A percentile compares a stretch with the other conserved stretches of the same genome.
Evolutionary conservation across 2,888 invertebrate species (phyloP).

Genomic region (Brachylomia viminalis): DNA sequence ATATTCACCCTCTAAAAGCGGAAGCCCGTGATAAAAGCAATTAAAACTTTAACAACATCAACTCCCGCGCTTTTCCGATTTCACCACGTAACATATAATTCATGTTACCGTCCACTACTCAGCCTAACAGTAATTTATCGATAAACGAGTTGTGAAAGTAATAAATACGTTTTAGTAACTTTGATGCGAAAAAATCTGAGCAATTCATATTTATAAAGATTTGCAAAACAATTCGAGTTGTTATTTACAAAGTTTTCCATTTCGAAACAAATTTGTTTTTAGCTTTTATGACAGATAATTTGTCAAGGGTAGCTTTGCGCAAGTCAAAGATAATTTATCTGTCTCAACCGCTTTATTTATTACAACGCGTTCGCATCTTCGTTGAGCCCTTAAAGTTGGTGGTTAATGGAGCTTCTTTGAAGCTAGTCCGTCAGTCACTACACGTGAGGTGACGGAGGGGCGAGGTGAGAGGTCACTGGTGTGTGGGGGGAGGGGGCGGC

Average conservation of each 20-base stretch:
- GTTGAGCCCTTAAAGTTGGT: constrained; percentile 87
- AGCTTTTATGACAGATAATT: constrained; percentile 89
- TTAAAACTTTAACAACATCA: constrained; percentile 87
- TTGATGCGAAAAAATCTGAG: constrained; percentile 63
- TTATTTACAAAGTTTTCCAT: constrained; percentile 85
- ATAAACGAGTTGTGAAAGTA: constrained; percentile 71
- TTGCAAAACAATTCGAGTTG: constrained; percentile 79
- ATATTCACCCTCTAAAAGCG: constrained; percentile 83
- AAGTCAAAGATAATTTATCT: constrained; percentile 90
- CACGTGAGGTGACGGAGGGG: constrained; percentile 60
- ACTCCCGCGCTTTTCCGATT: constrained; percentile 79
- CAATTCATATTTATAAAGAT: constrained; percentile 74
- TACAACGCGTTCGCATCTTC: constrained; percentile 87
- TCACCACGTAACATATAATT: constrained; percentile 74
- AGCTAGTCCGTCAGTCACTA: constrained; percentile 83
- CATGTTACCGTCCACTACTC: constrained; percentile 73
- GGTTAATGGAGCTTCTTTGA: constrained; percentile 88
- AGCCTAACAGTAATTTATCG: constrained; percentile 72
- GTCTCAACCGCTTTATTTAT: constrained; percentile 90
- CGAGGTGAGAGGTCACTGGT: constrained; percentile 58
- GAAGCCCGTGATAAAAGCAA: constrained; percentile 86
- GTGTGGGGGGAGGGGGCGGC: constrained; percentile 46
- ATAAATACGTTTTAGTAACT: constrained; percentile 69
- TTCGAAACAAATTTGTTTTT: constrained; percentile 88
- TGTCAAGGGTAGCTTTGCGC: constrained; percentile 87